Percentiles rank a stretch among this genome's conserved stretches.
Evolutionary conservation across 2,888 invertebrate species (phyloP).

Genomic region (Branchipolynoe longqiensis): DNA sequence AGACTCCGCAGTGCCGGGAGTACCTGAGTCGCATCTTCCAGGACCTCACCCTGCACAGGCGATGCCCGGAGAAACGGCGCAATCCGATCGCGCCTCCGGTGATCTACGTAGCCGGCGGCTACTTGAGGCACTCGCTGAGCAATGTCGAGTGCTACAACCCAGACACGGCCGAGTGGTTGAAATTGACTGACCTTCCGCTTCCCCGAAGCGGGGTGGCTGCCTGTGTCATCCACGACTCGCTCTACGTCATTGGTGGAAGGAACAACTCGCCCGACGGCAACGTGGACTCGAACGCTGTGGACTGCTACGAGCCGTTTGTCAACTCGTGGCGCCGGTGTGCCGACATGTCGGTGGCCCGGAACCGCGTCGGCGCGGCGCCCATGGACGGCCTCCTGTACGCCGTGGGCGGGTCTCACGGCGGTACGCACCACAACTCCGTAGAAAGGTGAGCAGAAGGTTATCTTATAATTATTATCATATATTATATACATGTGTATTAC

Average conservation of each 20-base stretch:
- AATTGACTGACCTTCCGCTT: slow-evolving; percentile 90
- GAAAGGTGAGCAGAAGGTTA: slow-evolving; percentile 87
- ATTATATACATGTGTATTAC: too few relatives aligned
- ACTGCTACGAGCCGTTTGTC: slow-evolving; percentile 91
- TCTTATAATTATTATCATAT: too few relatives aligned
- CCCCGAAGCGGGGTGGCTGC: slow-evolving; percentile 89
- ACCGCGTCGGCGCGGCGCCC: slow-evolving; percentile 95
- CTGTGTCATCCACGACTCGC: slow-evolving; percentile 85
- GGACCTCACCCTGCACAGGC: slow-evolving; percentile 94
- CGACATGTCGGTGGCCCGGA: slow-evolving; percentile 91
- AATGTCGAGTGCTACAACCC: slow-evolving; percentile 94
- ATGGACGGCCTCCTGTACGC: slow-evolving; percentile 95
- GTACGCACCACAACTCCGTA: slow-evolving; percentile 92
- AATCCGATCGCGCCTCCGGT: slow-evolving; percentile 91
- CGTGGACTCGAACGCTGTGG: slow-evolving; percentile 85
- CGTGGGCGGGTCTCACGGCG: slow-evolving; percentile 93
- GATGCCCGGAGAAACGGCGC: slow-evolving; percentile 88
- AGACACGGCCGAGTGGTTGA: slow-evolving; percentile 91
- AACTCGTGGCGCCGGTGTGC: slow-evolving; percentile 93
- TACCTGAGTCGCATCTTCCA: slow-evolving; percentile 93
- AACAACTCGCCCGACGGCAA: slow-evolving; percentile 92
- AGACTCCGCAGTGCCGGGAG: slow-evolving; percentile 93
- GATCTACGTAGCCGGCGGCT: slow-evolving; percentile 95
- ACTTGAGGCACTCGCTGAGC: slow-evolving; percentile 92
- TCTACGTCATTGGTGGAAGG: slow-evolving; percentile 95